These are phyloP conservation scores for Ceuthmochares aereus DNA, from an alignment of 2,113 vertebrate species.

Conservation along the genomic window DNA sequence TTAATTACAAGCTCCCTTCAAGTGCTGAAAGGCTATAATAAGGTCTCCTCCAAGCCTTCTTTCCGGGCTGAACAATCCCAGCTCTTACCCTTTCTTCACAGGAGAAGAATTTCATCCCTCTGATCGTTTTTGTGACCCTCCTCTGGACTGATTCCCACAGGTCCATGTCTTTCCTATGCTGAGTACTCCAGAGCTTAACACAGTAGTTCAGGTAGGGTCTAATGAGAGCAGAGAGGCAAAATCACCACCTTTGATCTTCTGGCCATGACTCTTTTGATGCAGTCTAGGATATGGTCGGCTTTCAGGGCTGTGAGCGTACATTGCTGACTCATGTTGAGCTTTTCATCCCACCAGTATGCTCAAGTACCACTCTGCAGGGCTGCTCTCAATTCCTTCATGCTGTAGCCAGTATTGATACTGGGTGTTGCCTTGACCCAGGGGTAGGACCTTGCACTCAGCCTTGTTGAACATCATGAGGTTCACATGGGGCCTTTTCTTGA, in stretches of 20 bases:
- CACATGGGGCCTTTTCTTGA: not conserved
- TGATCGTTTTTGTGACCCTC: not conserved
- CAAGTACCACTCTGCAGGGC: not conserved
- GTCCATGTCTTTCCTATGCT: not conserved
- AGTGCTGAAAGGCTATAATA: not conserved
- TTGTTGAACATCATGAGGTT: not conserved
- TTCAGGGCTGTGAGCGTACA: no score
- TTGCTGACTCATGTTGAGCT: no score
- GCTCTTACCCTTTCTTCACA: not conserved
- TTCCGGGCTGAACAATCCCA: not conserved
- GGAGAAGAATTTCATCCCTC: rapidly evolving
- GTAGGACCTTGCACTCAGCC: not conserved
- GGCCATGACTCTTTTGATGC: no score
- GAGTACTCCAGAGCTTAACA: not conserved
- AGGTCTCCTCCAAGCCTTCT: rapidly evolving
- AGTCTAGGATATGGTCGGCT: no score
- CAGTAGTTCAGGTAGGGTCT: no score
- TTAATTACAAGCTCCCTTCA: not conserved
- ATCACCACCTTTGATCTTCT: no score
- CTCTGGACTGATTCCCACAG: not conserved
- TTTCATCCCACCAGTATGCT: not conserved
- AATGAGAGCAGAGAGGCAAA: no score
- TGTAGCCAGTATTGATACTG: rapidly evolving
- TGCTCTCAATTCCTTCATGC: not conserved
- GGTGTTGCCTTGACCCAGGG: rapidly evolving